Conservation (phyloP, 2,113 vertebrate species). For the Neotoma lepida region DNA sequence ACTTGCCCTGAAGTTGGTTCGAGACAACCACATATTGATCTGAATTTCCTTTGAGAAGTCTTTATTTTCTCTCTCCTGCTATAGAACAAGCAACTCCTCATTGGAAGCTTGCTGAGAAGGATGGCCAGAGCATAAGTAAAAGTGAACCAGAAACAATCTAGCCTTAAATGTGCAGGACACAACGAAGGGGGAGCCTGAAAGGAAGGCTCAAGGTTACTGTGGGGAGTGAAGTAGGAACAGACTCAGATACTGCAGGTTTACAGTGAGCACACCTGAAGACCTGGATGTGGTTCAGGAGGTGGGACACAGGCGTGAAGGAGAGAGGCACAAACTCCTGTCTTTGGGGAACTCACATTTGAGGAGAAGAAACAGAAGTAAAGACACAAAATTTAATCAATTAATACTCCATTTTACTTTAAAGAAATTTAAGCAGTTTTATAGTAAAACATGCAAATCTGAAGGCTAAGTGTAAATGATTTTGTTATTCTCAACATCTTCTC, state of each 20-base stretch:
- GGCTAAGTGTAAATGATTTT: background rate
- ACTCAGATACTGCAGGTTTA: background rate
- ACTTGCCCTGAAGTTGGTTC: background rate
- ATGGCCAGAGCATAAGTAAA: background rate
- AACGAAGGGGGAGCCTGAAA: background rate
- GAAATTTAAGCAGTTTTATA: background rate
- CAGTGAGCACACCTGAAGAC: background rate
- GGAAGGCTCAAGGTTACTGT: background rate
- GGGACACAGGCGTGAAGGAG: background rate
- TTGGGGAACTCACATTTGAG: background rate
- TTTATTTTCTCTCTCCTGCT: background rate
- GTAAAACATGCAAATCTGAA: background rate
- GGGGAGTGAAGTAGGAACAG: background rate
- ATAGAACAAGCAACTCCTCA: background rate
- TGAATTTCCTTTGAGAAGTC: background rate
- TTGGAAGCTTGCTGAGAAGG: background rate
- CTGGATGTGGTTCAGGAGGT: background rate
- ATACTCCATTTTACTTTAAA: background rate
- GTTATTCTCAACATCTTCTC: background rate
- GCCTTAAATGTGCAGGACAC: background rate
- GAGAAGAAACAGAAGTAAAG: background rate
- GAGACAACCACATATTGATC: background rate
- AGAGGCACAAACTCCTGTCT: background rate
- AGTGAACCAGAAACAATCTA: background rate
- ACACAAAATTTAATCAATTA: background rate